Evolutionary conservation across 1,140 invertebrate genomes (phyloP).

Genomic region (Neodiprion fabricii): DNA sequence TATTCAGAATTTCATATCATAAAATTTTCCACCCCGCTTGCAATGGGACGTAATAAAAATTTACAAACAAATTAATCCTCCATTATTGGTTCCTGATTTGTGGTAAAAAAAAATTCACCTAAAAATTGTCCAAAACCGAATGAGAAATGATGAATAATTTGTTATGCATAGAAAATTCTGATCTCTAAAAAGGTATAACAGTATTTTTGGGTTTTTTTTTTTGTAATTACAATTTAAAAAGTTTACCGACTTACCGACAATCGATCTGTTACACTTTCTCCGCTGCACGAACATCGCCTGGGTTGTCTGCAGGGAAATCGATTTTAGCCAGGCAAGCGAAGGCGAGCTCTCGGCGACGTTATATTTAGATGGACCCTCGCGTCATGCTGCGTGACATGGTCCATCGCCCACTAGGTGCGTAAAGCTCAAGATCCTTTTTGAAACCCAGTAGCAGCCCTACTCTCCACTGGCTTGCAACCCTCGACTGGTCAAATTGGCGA

Average conservation of each 20-base stretch:
- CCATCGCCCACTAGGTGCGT: background rate
- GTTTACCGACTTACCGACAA: background rate
- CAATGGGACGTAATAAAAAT: too few relatives aligned
- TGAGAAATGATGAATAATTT: background rate
- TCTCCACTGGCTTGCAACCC: background rate
- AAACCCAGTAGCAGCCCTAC: background rate
- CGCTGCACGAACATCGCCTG: background rate
- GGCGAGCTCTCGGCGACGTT: slow-evolving; percentile 40
- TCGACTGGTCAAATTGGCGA: background rate
- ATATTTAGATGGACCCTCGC: slow-evolving; percentile 48
- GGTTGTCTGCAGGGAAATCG: slow-evolving; percentile 28
- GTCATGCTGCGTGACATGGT: background rate
- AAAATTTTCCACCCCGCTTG: background rate
- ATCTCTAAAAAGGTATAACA: too few relatives aligned
- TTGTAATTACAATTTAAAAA: background rate
- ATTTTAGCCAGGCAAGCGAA: slow-evolving; percentile 42
- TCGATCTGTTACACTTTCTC: background rate
- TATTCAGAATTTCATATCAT: background rate
- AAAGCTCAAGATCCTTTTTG: background rate
- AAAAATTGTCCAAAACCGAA: background rate
- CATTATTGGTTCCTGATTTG: background rate
- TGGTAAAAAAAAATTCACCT: background rate
- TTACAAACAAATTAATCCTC: too few relatives aligned
- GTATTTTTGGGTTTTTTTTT: too few relatives aligned
- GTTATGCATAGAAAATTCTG: too few relatives aligned